These are phyloP conservation scores for Hirtodrosophila histrioides DNA, from an alignment of 2,888 invertebrate genomes.

Conservation along the genomic window DNA sequence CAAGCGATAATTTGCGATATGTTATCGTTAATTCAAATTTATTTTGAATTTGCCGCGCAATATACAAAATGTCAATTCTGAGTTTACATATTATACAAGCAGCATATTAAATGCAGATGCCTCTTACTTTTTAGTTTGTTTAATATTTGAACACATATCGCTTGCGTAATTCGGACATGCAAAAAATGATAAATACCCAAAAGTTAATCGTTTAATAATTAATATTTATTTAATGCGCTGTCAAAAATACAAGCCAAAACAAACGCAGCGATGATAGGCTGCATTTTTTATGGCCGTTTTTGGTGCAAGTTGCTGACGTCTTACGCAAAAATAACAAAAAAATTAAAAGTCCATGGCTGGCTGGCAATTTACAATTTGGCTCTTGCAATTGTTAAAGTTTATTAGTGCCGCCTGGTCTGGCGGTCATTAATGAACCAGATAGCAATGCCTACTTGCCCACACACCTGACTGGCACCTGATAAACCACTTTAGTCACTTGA, in stretches of 20 bases:
- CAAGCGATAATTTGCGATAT: neutral
- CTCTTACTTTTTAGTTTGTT: slow-evolving; percentile 11
- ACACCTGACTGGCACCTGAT: slow-evolving; percentile 46
- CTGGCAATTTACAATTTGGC: slow-evolving; percentile 60
- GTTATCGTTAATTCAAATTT: slow-evolving; percentile 4
- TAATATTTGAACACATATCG: slow-evolving; percentile 9
- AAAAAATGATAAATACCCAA: slow-evolving; percentile 29
- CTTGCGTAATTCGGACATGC: slow-evolving; percentile 28
- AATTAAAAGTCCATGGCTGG: slow-evolving; percentile 45
- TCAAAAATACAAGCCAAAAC: slow-evolving; percentile 19
- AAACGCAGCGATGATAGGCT: slow-evolving; percentile 9
- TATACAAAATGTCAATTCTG: neutral
- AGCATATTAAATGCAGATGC: neutral
- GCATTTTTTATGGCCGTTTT: slow-evolving; percentile 24
- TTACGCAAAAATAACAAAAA: slow-evolving; percentile 59
- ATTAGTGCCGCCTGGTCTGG: slow-evolving; percentile 35
- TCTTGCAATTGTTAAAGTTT: slow-evolving; percentile 65
- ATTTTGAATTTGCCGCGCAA: neutral
- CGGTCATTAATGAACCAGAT: slow-evolving; percentile 74
- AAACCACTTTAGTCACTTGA: slow-evolving; percentile 56
- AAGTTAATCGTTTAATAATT: slow-evolving; percentile 51
- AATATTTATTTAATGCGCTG: slow-evolving; percentile 41
- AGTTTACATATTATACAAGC: neutral
- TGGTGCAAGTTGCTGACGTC: slow-evolving; percentile 27
- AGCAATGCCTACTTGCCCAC: slow-evolving; percentile 39